Evolutionary conservation across 2,113 vertebrate species (phyloP).

Genomic region (Alethe castanea): DNA sequence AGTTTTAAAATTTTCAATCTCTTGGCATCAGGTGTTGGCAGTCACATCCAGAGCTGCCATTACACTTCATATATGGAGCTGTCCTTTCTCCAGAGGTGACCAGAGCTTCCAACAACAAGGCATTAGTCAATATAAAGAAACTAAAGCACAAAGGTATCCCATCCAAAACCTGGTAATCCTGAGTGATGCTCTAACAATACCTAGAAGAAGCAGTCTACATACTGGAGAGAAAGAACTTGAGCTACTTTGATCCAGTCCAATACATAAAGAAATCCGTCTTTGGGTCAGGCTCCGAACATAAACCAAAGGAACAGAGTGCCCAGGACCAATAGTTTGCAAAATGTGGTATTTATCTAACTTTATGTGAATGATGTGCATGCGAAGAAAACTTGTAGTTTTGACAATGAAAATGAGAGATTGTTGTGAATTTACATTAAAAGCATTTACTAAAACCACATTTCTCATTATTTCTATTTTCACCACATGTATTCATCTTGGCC

Average conservation of each 20-base stretch:
- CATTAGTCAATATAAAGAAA: background rate
- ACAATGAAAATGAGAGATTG: background rate
- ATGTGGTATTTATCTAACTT: background rate
- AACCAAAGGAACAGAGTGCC: background rate
- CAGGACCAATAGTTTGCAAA: background rate
- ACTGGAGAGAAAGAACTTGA: background rate
- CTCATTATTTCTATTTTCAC: background rate
- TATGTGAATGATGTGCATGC: background rate
- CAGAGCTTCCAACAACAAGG: background rate
- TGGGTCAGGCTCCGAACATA: background rate
- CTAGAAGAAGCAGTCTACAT: background rate
- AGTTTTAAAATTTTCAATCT: background rate
- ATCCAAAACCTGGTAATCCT: background rate
- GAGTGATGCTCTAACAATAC: background rate
- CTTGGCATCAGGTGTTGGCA: background rate
- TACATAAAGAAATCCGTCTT: background rate
- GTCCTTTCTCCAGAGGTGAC: background rate
- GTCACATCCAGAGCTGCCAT: background rate
- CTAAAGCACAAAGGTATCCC: background rate
- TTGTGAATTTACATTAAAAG: rapidly evolving
- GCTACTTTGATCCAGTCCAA: background rate
- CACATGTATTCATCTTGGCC: rapidly evolving
- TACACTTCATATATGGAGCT: background rate
- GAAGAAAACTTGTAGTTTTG: background rate
- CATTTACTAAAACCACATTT: background rate